Evolutionary conservation across 1,140 invertebrate species (phyloP), one percentile per base, ranked within the genome.

Genomic region (Drosophila varians): DNA sequence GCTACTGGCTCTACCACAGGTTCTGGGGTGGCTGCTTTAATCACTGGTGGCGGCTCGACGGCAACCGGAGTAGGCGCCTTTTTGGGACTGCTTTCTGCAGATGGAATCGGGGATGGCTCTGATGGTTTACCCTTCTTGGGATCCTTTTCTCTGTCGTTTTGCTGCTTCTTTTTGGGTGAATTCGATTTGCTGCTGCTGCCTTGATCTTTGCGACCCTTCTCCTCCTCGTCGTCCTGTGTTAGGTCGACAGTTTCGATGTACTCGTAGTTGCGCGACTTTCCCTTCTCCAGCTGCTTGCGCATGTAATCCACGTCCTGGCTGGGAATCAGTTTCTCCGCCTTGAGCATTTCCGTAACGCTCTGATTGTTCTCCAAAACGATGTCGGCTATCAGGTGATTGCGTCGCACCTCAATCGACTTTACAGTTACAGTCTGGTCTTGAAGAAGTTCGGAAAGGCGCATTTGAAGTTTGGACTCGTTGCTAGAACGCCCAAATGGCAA

Each of bases 171-270:
- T 45, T 80, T 83, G 21, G 79, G 77, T 4, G 79, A 76, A 11
- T 11, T 58, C 0, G 64, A 43, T 26, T 66, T 86, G 55, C 18
- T 76, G 52, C 26, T 47, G 56, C 34, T 46, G 48, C 23, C 48
- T 6, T 36, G 7, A 25, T 70, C 56, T 26, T 43, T 53, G 12
- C 64, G 74, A 25, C 43, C 28, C 48, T 68, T 65, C 1, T 88
- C 69, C 12, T 88, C 83, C 26, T 90, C 89, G 36, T 90, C 89
- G 26, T 90, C 89, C 18, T 55, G 31, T 7, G 89, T 90, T 4
- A 90, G 42, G 28, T 90, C 89, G 0, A 90, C 89, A 1, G 60
- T 77, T 47, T 90, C 89, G 26, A 90, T 90, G 42, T 88, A 90
- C 56, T 90, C 89, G 31, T 86, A 86, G 1, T 56, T 49, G 31